Percentiles rank a stretch among this genome's conserved stretches.
phyloP scores from a whole-genome alignment of 2,113 vertebrate species.

The Saguinus imperator region DNA sequence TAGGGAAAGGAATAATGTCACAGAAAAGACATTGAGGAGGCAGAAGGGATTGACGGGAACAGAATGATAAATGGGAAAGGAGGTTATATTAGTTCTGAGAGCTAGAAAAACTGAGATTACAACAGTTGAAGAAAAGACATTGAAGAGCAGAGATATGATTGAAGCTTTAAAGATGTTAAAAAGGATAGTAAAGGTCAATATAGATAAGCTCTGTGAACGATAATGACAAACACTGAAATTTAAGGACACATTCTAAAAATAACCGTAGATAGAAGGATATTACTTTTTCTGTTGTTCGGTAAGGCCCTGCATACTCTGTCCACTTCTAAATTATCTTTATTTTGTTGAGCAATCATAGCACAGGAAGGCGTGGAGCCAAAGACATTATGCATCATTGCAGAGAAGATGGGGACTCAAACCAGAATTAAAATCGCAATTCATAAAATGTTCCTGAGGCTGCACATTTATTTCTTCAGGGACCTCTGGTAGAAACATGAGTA shows the following conservation, averaged over 20 bases:
- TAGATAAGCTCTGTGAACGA: slow-evolving; percentile 59
- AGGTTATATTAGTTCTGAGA: slow-evolving; percentile 62
- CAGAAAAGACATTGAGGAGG: slow-evolving; percentile 59
- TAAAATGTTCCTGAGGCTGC: background rate
- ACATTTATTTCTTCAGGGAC: background rate
- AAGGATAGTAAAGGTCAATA: slow-evolving; percentile 71
- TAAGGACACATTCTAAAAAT: slow-evolving; percentile 66
- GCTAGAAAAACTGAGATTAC: slow-evolving; percentile 62
- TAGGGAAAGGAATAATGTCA: slow-evolving; percentile 69
- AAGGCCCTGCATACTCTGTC: slow-evolving; percentile 22
- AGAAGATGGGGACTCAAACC: background rate
- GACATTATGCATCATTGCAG: background rate
- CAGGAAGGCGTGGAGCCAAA: background rate
- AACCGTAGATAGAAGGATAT: slow-evolving; percentile 24
- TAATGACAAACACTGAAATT: slow-evolving; percentile 67
- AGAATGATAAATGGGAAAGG: slow-evolving; percentile 61
- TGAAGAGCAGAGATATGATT: slow-evolving; percentile 54
- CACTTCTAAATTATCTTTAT: slow-evolving; percentile 35
- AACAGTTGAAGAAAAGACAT: slow-evolving; percentile 64
- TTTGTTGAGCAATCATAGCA: slow-evolving; percentile 38
- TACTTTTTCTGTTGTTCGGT: slow-evolving; percentile 39
- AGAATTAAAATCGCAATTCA: slow-evolving; percentile 56
- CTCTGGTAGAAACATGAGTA: background rate
- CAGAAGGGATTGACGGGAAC: slow-evolving; percentile 52
- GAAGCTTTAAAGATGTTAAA: slow-evolving; percentile 70